Evolutionary conservation across 2,797 vertebrate genomes (phyloP).

Genomic region (Paguma larvata): DNA sequence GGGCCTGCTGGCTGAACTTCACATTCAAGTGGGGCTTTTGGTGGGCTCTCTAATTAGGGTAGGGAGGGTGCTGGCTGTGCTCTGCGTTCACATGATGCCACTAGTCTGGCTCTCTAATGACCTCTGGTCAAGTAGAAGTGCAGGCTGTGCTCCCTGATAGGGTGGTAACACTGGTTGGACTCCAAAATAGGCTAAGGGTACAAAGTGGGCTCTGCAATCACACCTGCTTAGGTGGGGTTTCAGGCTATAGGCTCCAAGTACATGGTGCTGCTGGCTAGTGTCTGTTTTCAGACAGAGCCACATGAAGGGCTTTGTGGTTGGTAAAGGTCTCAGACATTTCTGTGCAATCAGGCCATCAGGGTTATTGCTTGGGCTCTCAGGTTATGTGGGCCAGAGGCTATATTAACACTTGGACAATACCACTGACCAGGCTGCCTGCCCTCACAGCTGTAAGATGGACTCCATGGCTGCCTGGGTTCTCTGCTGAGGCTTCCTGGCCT

Average conservation of each 20-base stretch:
- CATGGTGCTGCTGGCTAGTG: background rate
- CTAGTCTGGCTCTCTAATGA: no score
- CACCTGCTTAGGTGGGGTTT: background rate
- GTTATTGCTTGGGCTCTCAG: background rate
- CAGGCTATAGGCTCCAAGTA: background rate
- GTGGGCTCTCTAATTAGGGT: background rate
- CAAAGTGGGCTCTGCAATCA: background rate
- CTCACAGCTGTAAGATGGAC: background rate
- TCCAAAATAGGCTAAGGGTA: background rate
- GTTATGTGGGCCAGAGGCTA: no score
- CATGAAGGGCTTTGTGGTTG: background rate
- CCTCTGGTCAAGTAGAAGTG: background rate
- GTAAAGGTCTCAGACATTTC: background rate
- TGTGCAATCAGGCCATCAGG: background rate
- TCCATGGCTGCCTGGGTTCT: background rate
- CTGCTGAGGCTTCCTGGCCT: background rate
- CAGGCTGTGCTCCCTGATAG: background rate
- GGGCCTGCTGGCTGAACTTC: background rate
- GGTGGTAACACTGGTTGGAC: background rate
- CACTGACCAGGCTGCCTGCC: background rate
- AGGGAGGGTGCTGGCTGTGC: background rate
- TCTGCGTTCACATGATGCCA: background rate
- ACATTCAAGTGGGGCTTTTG: background rate
- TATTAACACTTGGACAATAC: background rate
- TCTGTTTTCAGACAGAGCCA: background rate